Evolutionary conservation across 1,140 invertebrate genomes (phyloP), one percentile per base, ranked within the genome.

Genomic region (Tribolium castaneum): DNA sequence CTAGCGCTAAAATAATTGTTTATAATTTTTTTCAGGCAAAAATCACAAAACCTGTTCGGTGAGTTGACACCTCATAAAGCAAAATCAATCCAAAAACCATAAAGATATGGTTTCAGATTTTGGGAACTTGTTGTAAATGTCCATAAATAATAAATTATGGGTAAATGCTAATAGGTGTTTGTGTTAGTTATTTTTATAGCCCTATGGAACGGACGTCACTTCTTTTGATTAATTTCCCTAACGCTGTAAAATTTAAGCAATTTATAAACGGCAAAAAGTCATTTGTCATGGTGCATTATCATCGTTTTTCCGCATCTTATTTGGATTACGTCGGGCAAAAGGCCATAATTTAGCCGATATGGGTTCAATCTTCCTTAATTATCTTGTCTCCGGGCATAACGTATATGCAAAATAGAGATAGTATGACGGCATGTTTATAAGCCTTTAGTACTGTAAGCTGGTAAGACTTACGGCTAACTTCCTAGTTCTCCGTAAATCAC

Each of bases 401-500:
- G 59, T 66, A 66, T 72, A 72, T 72, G 70, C 70, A 72, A 72
- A 72, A 72, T 72, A 72, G 70, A 72, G 70, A 72, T 72, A 72
- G 70, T 72, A 72, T 49, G 70, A 72, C 70, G 50, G 50, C 70
- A 72, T 66, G 59, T 66, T 66, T 66, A 66, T 66, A 66, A 66
- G 59, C 25, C 59, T 66, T 66, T 66, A 66, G 59, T 66, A 66
- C 59, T 66, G 25, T 66, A 66, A 66, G 59, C 59, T 35, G 39
- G 59, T 66, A 75, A 75, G 72, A 75, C 50, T 75, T 75, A 75
- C 54, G 50, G 35, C 50, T 35, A 75, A 81, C 80, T 81, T 81
- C 80, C 80, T 81, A 81, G 80, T 81, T 82, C 76, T 49, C 66
- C 79, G 81, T 82, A 82, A 82, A 82, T 82, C 81, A 82, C 81